Percentiles rank a stretch among this genome's conserved stretches.
phyloP scores from a whole-genome alignment of 2,797 vertebrate species.

The Fistularia tabacaria region DNA sequence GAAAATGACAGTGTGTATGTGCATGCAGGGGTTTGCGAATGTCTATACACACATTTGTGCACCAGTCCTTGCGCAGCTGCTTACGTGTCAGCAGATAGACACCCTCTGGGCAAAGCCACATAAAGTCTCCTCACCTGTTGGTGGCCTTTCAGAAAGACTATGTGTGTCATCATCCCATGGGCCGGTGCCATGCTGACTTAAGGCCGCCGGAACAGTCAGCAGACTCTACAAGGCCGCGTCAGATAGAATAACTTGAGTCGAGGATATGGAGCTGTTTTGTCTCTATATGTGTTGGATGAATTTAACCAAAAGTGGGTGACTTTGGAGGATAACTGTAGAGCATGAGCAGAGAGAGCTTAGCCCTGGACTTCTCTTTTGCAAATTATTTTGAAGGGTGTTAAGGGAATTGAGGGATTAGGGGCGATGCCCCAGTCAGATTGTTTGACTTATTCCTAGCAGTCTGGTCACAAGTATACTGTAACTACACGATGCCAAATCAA shows the following conservation, averaged over 20 bases:
- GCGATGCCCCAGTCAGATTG: too few species aligned
- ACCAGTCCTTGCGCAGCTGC: conserved; percentile 23
- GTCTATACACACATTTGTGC: conserved; percentile 11
- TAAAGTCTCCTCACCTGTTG: conserved; percentile 74
- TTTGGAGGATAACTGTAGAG: conserved; percentile 13
- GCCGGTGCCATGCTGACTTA: conserved; percentile 62
- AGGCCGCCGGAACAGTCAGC: conserved; percentile 56
- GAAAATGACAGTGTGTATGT: conserved; percentile 4
- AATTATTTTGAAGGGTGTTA: conserved; percentile 33
- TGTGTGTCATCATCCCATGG: conserved; percentile 65
- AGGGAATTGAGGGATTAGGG: too few species aligned
- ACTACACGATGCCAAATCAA: too few species aligned
- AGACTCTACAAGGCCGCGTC: conserved; percentile 53
- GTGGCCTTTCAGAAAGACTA: conserved; percentile 64
- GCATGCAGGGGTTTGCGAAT: conserved; percentile 1
- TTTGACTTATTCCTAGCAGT: too few species aligned
- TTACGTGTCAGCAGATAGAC: conserved; percentile 51
- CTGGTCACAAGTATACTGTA: too few species aligned
- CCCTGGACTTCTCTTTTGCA: conserved; percentile 29
- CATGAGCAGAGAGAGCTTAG: conserved; percentile 26
- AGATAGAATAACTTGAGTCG: conserved; percentile 37
- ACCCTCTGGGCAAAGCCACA: conserved; percentile 66
- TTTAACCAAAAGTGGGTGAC: conserved; percentile 30
- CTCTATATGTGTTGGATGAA: conserved; percentile 28
- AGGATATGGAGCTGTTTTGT: conserved; percentile 45